phyloP scores from a whole-genome alignment of 1,140 invertebrate species.

The Meloidogyne exigua region DNA sequence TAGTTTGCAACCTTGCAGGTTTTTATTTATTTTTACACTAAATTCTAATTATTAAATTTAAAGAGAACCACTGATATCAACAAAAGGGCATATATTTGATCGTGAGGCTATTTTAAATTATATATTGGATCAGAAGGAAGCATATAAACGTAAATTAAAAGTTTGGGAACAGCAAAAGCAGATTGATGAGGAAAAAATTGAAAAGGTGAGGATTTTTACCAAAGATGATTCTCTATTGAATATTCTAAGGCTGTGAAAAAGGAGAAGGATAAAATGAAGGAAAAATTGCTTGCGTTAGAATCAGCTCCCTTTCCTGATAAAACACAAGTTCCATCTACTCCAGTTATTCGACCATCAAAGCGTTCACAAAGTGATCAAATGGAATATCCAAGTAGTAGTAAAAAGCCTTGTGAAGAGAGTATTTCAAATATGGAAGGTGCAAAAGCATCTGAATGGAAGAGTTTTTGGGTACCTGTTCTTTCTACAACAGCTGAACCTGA shows the following conservation, averaged over 20 bases:
- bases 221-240: no score
- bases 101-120: constrained; percentile 96
- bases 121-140: constrained; percentile 88
- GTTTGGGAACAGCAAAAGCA: constrained; percentile 81
- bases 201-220: constrained; percentile 8
- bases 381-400: constrained; percentile 4
- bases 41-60: constrained; percentile 28
- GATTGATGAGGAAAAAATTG: constrained; percentile 51
- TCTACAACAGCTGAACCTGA: constrained; percentile 75
- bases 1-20: constrained; percentile 87
- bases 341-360: neutral
- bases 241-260: constrained; percentile 70
- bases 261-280: constrained; percentile 71
- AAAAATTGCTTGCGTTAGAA: constrained; percentile 70
- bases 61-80: constrained; percentile 67
- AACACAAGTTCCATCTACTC: constrained; percentile 62
- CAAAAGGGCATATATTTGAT: constrained; percentile 91
- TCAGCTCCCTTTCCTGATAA: constrained; percentile 50
- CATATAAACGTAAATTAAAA: constrained; percentile 83
- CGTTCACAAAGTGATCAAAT: constrained; percentile 14
- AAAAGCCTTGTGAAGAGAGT: constrained; percentile 33
- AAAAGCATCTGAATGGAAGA: constrained; percentile 77
- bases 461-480: constrained; percentile 94
- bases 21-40: constrained; percentile 7
- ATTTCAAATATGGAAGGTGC: constrained; percentile 62